Base-by-base conservation (phyloP, 2,797 vertebrate genomes). In the Eurystomus glaucurus region DNA sequence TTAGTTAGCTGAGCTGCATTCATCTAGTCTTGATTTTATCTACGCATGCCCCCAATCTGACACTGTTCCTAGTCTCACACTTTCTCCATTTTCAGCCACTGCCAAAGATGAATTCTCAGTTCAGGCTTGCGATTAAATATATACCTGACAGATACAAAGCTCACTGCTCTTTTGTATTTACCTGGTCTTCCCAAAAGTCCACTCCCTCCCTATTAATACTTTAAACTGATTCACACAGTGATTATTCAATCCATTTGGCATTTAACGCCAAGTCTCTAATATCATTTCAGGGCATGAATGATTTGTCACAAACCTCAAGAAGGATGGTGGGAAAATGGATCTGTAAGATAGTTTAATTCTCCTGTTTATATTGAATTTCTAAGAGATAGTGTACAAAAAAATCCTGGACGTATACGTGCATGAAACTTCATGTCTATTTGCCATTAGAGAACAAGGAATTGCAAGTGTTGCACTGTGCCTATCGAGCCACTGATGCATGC, bases 31-130 rank as follows among this genome's bases (percentile, higher is more conserved):
- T 6, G 12, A 62, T 29, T 62, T 45, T 51, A 71, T 10, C 48
- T 80, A 41, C 4, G 1, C 1, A 3, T 4, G 2, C 12, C 12
- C 29, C 19, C 18, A 31, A 0, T 41, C 26, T 25, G 18, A 50
- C 39, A 29, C 7, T 54, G 31, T 23, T 25, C 26, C 12, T 77
- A 12, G 60, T 71, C 52, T 57, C 22, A 39, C 5, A 5, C 35
- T 10, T 60, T 57, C 58, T 55, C 31, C 11, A 60, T 54, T 84
- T 72, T 77, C 43, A 37, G 35, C 7, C 20, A 64, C 43, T 69
- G 33, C 23, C 2, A 3, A 81, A 77, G 31, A 45, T 11, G 28
- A 65, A 10, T 46, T 45, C 51, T 45, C 15, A 25, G 12, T 35
- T 71, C 23, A 55, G 29, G 25, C 12, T 51, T 41, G 8, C 1